Evolutionary conservation across 2,113 vertebrate species (phyloP), one percentile per base, ranked within the genome.

Genomic region (Sakesphorus luctuosus): DNA sequence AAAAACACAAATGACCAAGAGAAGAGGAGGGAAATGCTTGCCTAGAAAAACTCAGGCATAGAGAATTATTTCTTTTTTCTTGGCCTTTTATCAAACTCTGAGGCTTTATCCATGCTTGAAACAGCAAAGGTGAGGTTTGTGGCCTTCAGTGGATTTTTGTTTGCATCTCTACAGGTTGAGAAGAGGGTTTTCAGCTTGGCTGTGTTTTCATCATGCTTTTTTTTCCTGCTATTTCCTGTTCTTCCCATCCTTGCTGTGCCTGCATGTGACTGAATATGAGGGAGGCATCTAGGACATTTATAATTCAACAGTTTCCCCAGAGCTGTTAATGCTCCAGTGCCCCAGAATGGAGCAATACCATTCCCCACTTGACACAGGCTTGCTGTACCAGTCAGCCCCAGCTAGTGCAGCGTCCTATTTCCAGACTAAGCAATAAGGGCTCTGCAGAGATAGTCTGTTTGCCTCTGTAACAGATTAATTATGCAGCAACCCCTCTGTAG

Each of bases 151-250:
- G 78, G 46, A 24, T 40, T 82, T 75, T 75, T 78, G 33, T 71
- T 81, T 7, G 2, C 3, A 1, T 21, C 11, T 72, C 1, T 25
- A 11, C 56, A 16, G 53, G 18, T 0, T 83, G 53, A 43, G 23
- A 21, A 79, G 31, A 28, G n/a, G 10, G 9, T 55, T 95, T 76
- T 53, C 47, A 68, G 49, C 40, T 55, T 31, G 55, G 24, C 29
- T 65, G 24, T 40, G 21, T 89, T 89, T 89, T 74, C 67, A 50
- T 76, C 17, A 0, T 44, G 19, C 11, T 55, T 62, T 7, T 68
- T 81, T 84, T 29, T 78, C 11, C 49, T 77, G 25, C 18, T 69
- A 14, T 35, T 46, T 92, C 67, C 67, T 53, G 10, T 92, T 90
- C 65, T 66, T 83, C 62, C 55, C 65, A 69, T 74, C 14, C 47